Base-by-base conservation (phyloP, 2,113 vertebrate genomes). In the Grus americana region DNA sequence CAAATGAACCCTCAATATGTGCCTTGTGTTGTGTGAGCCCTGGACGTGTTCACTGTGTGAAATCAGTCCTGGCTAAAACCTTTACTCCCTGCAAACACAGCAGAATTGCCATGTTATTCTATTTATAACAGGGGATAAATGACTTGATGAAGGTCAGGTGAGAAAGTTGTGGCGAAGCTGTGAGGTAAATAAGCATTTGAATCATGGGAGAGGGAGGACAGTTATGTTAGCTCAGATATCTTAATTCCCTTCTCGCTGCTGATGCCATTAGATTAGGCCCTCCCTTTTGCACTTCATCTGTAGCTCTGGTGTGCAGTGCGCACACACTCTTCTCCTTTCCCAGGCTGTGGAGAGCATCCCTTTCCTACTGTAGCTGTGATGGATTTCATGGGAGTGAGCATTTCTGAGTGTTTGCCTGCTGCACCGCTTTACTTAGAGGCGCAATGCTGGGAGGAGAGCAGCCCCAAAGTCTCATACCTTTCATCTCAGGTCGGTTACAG, bases 361-460 rank as follows among this genome's bases (percentile, higher is more conserved):
- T 65, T 50, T 90, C 32, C 72, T 44, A 5, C 42, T 5, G 40
- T 40, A 50, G 55, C 52, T 57, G 50, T 6, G 67, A 18, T 7
- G 3, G 2, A 6, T 94, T 66, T 88, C 54, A 27, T 62, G 81
- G 76, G 79, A 90, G 82, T 67, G 92, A 97, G 46, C 6, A 0
- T 15, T 94, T 62, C 79, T 65, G 79, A 72, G 63, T 20, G 32
- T 62, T 74, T 59, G 58, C 90, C 88, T 92, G 95, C 90, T 95
- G 93, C 34, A 44, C 4, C 22, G 85, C 87, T 93, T 93, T 16
- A 22, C 90, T 93, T 46, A 79, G 58, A 83, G 63, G 85, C 47
- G 12, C 78, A 74, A 0, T 38, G 59, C 59, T 88, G 59, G 85
- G 79, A 78, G 30, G 57, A 76, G 79, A 92, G 55, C 66, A 92